Evolutionary conservation across 2,113 vertebrate species (phyloP).

Genomic region (Dicerorhinus sumatrensis): DNA sequence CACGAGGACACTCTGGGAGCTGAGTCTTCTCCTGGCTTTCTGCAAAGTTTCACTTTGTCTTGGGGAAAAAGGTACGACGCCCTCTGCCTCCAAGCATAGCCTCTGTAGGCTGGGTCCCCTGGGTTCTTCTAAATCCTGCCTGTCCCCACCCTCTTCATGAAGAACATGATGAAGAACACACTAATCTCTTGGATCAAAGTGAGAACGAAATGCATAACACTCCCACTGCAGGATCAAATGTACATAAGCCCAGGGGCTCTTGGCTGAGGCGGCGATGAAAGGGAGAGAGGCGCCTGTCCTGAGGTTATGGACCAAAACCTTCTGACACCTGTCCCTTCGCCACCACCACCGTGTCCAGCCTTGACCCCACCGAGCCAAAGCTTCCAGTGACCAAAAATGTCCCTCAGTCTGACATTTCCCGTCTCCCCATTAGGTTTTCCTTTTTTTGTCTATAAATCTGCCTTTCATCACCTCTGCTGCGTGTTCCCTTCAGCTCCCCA

Average conservation of each 20-base stretch:
- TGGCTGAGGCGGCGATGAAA: slow-evolving; percentile 60
- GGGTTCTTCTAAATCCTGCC: slow-evolving; percentile 40
- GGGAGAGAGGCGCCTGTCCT: background rate
- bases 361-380: slow-evolving; percentile 2
- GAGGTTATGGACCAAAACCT: slow-evolving; percentile 40
- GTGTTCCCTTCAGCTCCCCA: background rate
- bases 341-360: background rate
- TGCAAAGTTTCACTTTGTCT: slow-evolving; percentile 9
- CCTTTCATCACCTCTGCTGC: slow-evolving; percentile 42
- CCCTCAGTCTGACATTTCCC: background rate
- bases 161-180: slow-evolving; percentile 9
- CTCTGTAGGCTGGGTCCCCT: background rate
- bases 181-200: slow-evolving; percentile 68
- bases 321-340: slow-evolving; percentile 35
- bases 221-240: slow-evolving; percentile 34
- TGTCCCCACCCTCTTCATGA: background rate
- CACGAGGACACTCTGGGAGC: background rate
- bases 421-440: background rate
- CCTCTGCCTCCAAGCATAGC: slow-evolving; percentile 9
- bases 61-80: background rate
- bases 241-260: background rate
- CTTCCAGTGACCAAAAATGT: slow-evolving; percentile 39
- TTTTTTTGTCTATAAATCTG: slow-evolving; percentile 42
- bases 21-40: background rate
- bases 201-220: background rate